These are phyloP conservation scores for Diarsia rubi DNA, from an alignment of 2,888 invertebrate species.

Conservation along the genomic window DNA sequence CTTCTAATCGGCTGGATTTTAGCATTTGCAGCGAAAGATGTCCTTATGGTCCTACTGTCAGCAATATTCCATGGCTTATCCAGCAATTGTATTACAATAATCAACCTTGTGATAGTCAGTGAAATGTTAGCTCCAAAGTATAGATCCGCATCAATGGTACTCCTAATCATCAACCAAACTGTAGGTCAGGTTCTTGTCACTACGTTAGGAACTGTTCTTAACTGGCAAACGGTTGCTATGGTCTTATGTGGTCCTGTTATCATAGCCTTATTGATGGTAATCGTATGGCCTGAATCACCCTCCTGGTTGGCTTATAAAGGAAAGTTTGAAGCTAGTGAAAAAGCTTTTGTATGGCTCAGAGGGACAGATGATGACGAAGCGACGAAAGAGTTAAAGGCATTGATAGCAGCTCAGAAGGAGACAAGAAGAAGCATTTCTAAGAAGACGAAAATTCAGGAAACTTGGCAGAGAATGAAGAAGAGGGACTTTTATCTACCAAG, in stretches of 20 bases:
- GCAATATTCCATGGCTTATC: slow-evolving; percentile 57
- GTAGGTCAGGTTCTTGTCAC: slow-evolving; percentile 31
- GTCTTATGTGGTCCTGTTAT: slow-evolving; percentile 33
- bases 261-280: slow-evolving; percentile 29
- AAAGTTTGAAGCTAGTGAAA: slow-evolving; percentile 43
- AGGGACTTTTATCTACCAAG: slow-evolving; percentile 41
- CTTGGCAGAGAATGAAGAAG: slow-evolving; percentile 25
- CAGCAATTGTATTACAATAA: slow-evolving; percentile 51
- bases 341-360: slow-evolving; percentile 44
- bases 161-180: slow-evolving; percentile 50
- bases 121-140: slow-evolving; percentile 62
- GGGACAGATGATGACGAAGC: slow-evolving; percentile 23
- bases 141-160: slow-evolving; percentile 48
- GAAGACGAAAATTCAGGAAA: slow-evolving; percentile 22
- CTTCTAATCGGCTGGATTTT: slow-evolving; percentile 57
- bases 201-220: slow-evolving; percentile 19
- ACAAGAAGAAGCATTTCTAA: background rate
- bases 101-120: slow-evolving; percentile 60
- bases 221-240: slow-evolving; percentile 36
- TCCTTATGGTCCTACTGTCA: slow-evolving; percentile 40
- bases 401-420: slow-evolving; percentile 43
- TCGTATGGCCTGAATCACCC: slow-evolving; percentile 60
- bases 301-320: slow-evolving; percentile 62
- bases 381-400: slow-evolving; percentile 18
- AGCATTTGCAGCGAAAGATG: slow-evolving; percentile 37